These are phyloP conservation scores for Eristalinus aeneus DNA, from an alignment of 2,888 invertebrate species.

Conservation along the genomic window DNA sequence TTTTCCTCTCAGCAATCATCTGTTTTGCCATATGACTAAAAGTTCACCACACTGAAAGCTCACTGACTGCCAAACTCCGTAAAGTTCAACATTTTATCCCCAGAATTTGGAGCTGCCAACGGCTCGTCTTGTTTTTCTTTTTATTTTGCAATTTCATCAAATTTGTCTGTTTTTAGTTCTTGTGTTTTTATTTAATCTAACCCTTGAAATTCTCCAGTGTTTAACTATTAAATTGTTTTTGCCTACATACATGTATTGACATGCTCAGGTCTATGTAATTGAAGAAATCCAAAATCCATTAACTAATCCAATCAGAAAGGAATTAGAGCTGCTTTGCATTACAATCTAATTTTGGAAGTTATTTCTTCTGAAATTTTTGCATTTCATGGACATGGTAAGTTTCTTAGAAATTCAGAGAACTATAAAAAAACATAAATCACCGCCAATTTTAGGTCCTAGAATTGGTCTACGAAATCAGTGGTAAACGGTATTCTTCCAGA, in stretches of 20 bases:
- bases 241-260: too few relatives aligned
- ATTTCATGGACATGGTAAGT: background rate
- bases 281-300: background rate
- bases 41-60: constrained; percentile 32
- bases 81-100: background rate
- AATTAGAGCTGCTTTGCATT: background rate
- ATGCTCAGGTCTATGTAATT: too few relatives aligned
- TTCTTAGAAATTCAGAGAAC: background rate
- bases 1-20: constrained; percentile 4
- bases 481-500: constrained; percentile 11
- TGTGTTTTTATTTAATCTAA: background rate
- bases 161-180: constrained; percentile 1
- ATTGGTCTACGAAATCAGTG: background rate
- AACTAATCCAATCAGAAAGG: background rate
- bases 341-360: background rate
- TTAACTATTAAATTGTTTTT: background rate
- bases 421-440: background rate
- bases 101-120: background rate
- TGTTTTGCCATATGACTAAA: constrained; percentile 28
- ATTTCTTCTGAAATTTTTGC: background rate
- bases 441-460: background rate
- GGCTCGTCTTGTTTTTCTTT: background rate
- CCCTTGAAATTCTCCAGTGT: background rate
- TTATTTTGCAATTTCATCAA: background rate
- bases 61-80: background rate